Base-by-base conservation (phyloP, 2,888 invertebrate species). In the Pseudococcus longispinus region DNA sequence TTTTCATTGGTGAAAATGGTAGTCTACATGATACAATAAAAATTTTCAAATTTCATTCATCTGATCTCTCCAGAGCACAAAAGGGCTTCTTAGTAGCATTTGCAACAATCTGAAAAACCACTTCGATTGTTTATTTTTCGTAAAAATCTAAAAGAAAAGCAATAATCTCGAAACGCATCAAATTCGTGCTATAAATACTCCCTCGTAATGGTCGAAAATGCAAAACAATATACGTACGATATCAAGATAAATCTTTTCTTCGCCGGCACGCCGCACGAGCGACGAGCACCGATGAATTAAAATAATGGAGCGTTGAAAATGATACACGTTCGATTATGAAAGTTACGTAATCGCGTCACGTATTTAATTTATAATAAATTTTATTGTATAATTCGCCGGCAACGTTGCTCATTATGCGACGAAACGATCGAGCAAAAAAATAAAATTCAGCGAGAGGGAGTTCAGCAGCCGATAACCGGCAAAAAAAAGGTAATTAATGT, bases 321-420 rank as follows among this genome's bases (percentile, higher is more conserved):
- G 70, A 70, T 70, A 70, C 70, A 70, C 70, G 70, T 29, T 70
- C 70, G 29, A 70, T 70, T 70, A 70, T 29, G n/a, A 70, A 70
- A 5, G 18, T 70, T 70, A 70, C 26, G 70, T 70, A 70, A 70
- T 29, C 70, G 32, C 29, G 29, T 70, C 70, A 70, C 70, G 70
- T 70, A 70, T 70, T 70, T 70, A 70, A 70, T 70, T 70, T 29
- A 70, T 70, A 70, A 70, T 70, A 70, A 70, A 70, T 70, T 70
- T 70, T 18, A 70, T 70, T 20, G 60, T 60, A 29, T 29, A 70
- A 70, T 70, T 70, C 29, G 29, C 13, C 11, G 29, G 29, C 29
- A 65, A 46, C 37, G 37, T 13, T 55, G n/a, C 23, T 60, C 60
- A 20, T 60, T 60, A 60, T 23, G 11, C 60, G 55, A 60, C 15